Base-by-base conservation (phyloP, 35 echinoderm and acorn worm genomes). In the Anneissia japonica region DNA sequence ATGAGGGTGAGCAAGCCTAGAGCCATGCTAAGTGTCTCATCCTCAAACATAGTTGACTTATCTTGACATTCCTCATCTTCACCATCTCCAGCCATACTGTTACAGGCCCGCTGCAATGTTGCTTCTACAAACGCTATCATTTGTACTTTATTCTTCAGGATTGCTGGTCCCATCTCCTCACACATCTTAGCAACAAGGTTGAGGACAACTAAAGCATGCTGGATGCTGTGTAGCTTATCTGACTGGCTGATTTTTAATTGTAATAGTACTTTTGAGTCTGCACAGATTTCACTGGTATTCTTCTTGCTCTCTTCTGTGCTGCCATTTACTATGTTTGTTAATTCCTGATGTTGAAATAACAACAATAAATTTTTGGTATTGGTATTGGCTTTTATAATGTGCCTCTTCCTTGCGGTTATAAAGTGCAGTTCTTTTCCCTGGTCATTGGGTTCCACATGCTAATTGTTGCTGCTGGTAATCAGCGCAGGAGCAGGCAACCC, bases 111-210 rank as follows among this genome's bases (percentile, higher is more conserved):
- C 82, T 93, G 87, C 5, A 97, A 78, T 32, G 94, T 87, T 2
- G 88, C 91, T 19, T 90, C 84, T n/a, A 82, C 81, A 81, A 97
- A 97, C 33, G 72, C 45, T 31, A 97, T 82, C 87, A 97, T 93
- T 35, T 97, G 91, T 4, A 74, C 77, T 4, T 88, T 89, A 55
- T 89, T 90, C 46, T 97, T 79, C n/a, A 97, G 76, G 37, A 97
- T 79, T 3, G 76, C 91, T 0, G 90, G 84, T 28, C 94, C 94
- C 4, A 93, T 80, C 34, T 72, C 36, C 40, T 97, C 80, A 32
- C 84, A 93, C 32, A 97, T 78, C 30, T 90, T 89, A 33, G 87
- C 88, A 17, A 97, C 84, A 10, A 93, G 34, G 34, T 91, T 76
- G 1, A 97, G 82, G 17, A 93, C 85, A 26, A 89, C 82, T 0